A percentile compares a stretch with the other conserved stretches of the same genome.
Conservation (phyloP, 2,797 vertebrate genomes). For the Pangasius sanitwongsei region DNA sequence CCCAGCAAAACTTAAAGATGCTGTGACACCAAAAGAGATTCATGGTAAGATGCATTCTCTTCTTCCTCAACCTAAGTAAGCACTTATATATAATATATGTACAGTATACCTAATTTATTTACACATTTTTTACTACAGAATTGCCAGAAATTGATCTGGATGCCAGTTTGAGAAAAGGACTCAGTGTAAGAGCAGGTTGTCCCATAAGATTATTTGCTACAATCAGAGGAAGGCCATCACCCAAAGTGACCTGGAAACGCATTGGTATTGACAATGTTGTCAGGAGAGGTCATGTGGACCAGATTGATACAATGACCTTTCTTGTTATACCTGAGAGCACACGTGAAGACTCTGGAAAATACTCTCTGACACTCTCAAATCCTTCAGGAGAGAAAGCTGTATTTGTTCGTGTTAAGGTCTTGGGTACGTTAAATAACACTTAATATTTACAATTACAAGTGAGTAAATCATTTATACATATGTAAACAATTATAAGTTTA, state of each 20-base stretch:
- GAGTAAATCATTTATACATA: not conserved
- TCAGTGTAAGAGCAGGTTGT: conserved; percentile 93
- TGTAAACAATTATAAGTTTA: not conserved
- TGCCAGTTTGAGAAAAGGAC: conserved; percentile 93
- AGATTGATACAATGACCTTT: conserved; percentile 97
- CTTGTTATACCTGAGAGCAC: conserved; percentile 95
- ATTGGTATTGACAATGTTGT: conserved; percentile 93
- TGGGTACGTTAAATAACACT: conserved; percentile 78
- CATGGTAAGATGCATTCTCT: conserved; percentile 77
- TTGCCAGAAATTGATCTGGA: conserved; percentile 97
- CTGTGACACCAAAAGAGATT: conserved; percentile 92
- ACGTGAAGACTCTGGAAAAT: conserved; percentile 96
- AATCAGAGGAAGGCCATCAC: conserved; percentile 91
- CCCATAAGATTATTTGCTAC: conserved; percentile 96
- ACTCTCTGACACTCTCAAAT: conserved; percentile 91
- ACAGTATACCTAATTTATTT: conserved; percentile 7
- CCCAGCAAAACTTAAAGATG: conserved; percentile 93
- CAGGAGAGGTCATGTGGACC: conserved; percentile 93
- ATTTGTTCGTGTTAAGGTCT: conserved; percentile 94
- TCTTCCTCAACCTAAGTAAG: conserved; percentile 19
- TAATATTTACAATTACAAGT: not conserved
- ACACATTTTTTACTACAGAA: conserved; percentile 77
- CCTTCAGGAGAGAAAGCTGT: conserved; percentile 95
- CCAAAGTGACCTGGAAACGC: conserved; percentile 95
- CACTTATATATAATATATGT: not conserved